Conservation (phyloP, 2,113 vertebrate species). For the Brachirus orientalis region DNA sequence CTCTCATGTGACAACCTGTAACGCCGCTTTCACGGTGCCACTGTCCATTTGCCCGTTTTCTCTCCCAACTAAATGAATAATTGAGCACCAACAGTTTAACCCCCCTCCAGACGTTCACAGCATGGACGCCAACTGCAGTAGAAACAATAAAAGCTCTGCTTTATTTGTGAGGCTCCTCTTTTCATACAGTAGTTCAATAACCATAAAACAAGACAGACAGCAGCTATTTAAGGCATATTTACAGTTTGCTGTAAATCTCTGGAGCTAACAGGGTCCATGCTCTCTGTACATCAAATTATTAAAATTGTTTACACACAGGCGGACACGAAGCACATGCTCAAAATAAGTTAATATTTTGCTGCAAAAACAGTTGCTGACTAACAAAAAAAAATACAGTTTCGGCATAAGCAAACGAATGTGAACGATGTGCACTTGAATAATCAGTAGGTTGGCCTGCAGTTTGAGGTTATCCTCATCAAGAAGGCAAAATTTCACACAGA, state of each 20-base stretch:
- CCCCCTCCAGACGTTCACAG: constrained; percentile 17
- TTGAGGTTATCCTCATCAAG: constrained; percentile 10
- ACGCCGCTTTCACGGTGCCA: neutral
- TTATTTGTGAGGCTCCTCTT: constrained; percentile 57
- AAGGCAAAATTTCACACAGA: constrained; percentile 18
- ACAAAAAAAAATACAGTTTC: neutral
- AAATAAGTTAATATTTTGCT: constrained; percentile 48
- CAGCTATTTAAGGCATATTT: constrained; percentile 57
- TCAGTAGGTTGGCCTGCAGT: constrained; percentile 1
- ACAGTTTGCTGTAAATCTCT: constrained; percentile 57
- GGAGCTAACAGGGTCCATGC: constrained; percentile 52
- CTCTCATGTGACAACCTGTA: constrained; percentile 9
- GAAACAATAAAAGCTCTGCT: constrained; percentile 66
- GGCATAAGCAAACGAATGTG: constrained; percentile 16
- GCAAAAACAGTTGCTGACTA: constrained; percentile 46
- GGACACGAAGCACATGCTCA: constrained; percentile 53
- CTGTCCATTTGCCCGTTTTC: constrained; percentile 31
- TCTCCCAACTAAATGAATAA: constrained; percentile 30
- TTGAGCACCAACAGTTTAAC: constrained; percentile 1
- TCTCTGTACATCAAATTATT: constrained; percentile 58
- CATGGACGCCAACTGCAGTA: constrained; percentile 30
- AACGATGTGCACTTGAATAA: constrained; percentile 9
- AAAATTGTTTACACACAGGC: constrained; percentile 42
- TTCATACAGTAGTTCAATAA: constrained; percentile 53
- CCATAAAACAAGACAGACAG: constrained; percentile 61